Evolutionary conservation across 1,140 invertebrate species (phyloP).

Genomic region (Colletes gigas): DNA sequence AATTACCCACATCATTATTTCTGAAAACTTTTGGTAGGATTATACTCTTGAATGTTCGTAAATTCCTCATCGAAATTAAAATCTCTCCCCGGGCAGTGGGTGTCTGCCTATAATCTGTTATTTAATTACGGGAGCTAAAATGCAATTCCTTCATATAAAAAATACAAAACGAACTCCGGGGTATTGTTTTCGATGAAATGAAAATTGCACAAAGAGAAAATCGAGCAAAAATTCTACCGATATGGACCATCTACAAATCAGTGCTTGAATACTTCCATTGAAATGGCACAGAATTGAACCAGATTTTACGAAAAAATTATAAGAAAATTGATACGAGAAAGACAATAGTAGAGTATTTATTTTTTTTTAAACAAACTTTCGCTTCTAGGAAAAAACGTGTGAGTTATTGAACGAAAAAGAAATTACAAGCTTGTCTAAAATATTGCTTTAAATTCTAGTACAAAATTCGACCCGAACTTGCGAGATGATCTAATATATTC

Average conservation of each 20-base stretch:
- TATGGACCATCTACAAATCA: neutral
- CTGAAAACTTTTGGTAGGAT: constrained; percentile 3
- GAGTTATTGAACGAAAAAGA: too few relatives aligned
- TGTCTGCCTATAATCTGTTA: neutral
- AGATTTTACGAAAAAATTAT: too few relatives aligned
- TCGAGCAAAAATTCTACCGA: neutral
- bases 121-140: constrained; percentile 3
- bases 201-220: neutral
- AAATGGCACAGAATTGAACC: too few relatives aligned
- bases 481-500: too few relatives aligned
- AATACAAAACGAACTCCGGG: constrained; percentile 4
- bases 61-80: constrained; percentile 28
- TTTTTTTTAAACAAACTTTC: too few relatives aligned
- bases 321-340: too few relatives aligned
- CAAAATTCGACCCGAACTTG: too few relatives aligned
- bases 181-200: constrained; percentile 1
- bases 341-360: too few relatives aligned
- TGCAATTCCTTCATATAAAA: constrained; percentile 34
- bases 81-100: neutral
- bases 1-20: constrained; percentile 13
- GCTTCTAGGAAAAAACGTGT: too few relatives aligned
- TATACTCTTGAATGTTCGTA: neutral
- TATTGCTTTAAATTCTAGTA: too few relatives aligned
- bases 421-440: too few relatives aligned
- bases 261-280: too few relatives aligned